Conservation (phyloP, 2,113 vertebrate genomes). For the Cyanocitta stelleri region DNA sequence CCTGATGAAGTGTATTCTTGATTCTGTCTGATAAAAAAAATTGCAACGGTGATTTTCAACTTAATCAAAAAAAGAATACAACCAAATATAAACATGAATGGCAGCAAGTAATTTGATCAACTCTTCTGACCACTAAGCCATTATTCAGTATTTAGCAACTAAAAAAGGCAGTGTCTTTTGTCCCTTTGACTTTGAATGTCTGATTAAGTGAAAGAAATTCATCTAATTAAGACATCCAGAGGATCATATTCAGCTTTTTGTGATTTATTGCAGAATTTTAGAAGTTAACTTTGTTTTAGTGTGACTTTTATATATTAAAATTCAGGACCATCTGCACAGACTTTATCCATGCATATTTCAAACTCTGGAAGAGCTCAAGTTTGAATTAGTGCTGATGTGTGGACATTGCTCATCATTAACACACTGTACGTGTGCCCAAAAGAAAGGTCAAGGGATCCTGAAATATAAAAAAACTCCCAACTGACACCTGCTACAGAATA, state of each 20-base stretch:
- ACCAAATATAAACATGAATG: background rate
- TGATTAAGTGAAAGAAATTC: constrained; percentile 57
- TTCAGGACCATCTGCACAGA: constrained; percentile 63
- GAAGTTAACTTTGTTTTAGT: constrained; percentile 70
- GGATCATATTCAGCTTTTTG: constrained; percentile 52
- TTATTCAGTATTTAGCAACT: background rate
- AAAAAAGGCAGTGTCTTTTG: background rate
- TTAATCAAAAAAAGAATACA: background rate
- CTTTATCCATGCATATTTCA: constrained; percentile 68
- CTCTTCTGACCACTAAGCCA: background rate
- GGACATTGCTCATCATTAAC: constrained; percentile 71
- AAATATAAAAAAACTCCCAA: constrained; percentile 42
- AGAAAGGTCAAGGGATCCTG: constrained; percentile 65
- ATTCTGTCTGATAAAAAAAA: background rate
- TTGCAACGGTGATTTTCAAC: background rate
- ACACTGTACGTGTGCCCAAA: constrained; percentile 50
- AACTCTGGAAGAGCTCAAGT: constrained; percentile 62
- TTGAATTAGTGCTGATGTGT: constrained; percentile 71
- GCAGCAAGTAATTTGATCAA: background rate
- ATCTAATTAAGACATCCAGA: constrained; percentile 63
- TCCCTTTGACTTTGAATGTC: constrained; percentile 54
- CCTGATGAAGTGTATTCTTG: background rate
- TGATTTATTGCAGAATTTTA: constrained; percentile 66
- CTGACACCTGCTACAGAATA: constrained; percentile 40
- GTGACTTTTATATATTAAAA: constrained; percentile 65